A percentile compares a stretch with the other conserved stretches of the same genome.
Conservation (phyloP, 2,113 vertebrate genomes). For the Blennius ocellaris region DNA sequence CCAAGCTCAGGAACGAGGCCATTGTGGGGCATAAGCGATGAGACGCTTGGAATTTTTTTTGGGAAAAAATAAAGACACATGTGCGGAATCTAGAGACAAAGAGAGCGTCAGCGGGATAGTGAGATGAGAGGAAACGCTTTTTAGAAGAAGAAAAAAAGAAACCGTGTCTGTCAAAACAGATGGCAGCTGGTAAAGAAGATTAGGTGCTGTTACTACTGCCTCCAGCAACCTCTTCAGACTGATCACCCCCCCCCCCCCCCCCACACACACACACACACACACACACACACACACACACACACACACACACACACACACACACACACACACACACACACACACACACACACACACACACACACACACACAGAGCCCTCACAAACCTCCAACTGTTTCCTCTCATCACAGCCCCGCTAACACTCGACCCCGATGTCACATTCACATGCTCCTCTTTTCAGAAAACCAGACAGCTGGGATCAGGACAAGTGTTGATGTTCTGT, state of each 20-base stretch:
- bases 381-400: constrained; percentile 48
- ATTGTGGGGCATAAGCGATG: constrained; percentile 21
- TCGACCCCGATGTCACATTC: constrained; percentile 13
- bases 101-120: not conserved
- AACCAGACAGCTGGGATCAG: constrained; percentile 6
- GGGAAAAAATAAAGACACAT: constrained; percentile 5
- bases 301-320: constrained; percentile 28
- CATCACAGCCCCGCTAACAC: constrained; percentile 1
- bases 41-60: not conserved
- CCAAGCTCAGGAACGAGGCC: constrained; percentile 14
- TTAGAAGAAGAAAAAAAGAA: constrained; percentile 37
- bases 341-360: constrained; percentile 24
- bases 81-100: constrained; percentile 11
- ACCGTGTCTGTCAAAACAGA: constrained; percentile 70
- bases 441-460: constrained; percentile 15
- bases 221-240: constrained; percentile 60
- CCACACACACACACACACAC: too few species aligned
- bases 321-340: constrained; percentile 29
- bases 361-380: constrained; percentile 11
- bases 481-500: not conserved
- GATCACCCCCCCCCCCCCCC: constrained; percentile 26
- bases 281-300: constrained; percentile 6
- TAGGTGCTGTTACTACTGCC: constrained; percentile 61
- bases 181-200: constrained; percentile 80
- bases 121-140: constrained; percentile 48